A percentile compares a stretch with the other conserved stretches of the same genome.
Evolutionary conservation across 2,113 vertebrate genomes (phyloP).

Genomic region (Talpa occidentalis): DNA sequence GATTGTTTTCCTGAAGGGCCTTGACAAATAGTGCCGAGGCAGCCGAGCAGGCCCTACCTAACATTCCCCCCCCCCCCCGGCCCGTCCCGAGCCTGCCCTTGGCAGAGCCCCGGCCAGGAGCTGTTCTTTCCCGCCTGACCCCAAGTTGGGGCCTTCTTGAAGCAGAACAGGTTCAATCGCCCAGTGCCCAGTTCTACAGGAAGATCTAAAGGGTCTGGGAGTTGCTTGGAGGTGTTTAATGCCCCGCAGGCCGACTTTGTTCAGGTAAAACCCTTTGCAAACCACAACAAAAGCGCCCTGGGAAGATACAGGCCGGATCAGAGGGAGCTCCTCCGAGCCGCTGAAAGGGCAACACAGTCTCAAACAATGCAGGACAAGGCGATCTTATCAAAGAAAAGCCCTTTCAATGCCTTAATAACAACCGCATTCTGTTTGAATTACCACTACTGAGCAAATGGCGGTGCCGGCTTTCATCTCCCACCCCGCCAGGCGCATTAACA

Average conservation of each 20-base stretch:
- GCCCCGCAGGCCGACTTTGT: conserved; percentile 85
- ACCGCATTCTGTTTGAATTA: conserved; percentile 89
- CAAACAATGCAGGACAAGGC: conserved; percentile 89
- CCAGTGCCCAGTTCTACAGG: conserved; percentile 52
- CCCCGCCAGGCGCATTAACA: conserved; percentile 84
- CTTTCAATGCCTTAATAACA: conserved; percentile 89
- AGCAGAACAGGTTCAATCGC: conserved; percentile 76
- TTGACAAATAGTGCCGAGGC: conserved; percentile 66
- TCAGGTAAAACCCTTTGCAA: conserved; percentile 88
- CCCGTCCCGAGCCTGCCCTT: not conserved
- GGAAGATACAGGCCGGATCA: conserved; percentile 88
- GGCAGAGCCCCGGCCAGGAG: not conserved
- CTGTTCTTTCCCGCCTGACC: not conserved
- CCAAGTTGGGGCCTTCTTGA: conserved; percentile 61
- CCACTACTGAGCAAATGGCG: conserved; percentile 90
- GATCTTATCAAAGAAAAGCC: conserved; percentile 90
- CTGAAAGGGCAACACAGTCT: conserved; percentile 86
- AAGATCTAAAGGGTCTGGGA: conserved; percentile 79
- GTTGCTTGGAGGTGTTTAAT: conserved; percentile 85
- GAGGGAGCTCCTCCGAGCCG: conserved; percentile 83
- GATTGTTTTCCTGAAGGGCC: conserved; percentile 75
- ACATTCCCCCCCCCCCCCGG: not conserved
- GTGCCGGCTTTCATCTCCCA: conserved; percentile 87
- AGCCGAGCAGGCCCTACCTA: not conserved
- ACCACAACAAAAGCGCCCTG: conserved; percentile 89